These are phyloP conservation scores for Lissonota sp. DNA, from an alignment of 2,888 invertebrate species.

Conservation along the genomic window DNA sequence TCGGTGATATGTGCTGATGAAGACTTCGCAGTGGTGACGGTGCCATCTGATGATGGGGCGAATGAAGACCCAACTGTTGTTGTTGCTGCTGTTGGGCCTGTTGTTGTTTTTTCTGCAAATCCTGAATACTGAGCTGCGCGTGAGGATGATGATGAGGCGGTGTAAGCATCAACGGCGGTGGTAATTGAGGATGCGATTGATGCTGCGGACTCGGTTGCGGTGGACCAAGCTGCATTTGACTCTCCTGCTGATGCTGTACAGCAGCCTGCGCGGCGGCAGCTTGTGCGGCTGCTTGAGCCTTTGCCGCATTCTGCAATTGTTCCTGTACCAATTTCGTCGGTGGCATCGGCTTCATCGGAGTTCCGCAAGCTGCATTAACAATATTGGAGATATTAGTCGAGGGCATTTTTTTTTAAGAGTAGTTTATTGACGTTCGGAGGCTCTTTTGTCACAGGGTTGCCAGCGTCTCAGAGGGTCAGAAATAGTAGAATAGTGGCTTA, in stretches of 20 bases:
- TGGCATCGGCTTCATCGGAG: constrained; percentile 90
- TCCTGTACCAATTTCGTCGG: constrained; percentile 90
- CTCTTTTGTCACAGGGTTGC: constrained; percentile 64
- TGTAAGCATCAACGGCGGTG: constrained; percentile 89
- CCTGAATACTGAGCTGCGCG: constrained; percentile 87
- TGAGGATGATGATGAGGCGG: constrained; percentile 92
- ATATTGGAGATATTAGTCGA: constrained; percentile 26
- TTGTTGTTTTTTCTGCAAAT: constrained; percentile 86
- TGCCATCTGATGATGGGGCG: constrained; percentile 87
- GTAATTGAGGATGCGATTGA: constrained; percentile 81
- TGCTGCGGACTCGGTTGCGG: constrained; percentile 81
- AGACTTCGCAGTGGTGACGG: constrained; percentile 89
- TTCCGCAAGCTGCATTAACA: constrained; percentile 85
- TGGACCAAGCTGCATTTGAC: constrained; percentile 80
- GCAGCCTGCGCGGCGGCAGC: constrained; percentile 76
- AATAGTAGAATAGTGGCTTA: too few relatives aligned
- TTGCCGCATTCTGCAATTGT: constrained; percentile 82
- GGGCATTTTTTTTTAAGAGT: background rate
- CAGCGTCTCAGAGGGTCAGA: too few relatives aligned
- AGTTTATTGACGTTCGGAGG: constrained; percentile 61
- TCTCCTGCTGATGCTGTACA: constrained; percentile 81
- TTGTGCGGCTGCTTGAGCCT: constrained; percentile 81
- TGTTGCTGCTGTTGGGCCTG: constrained; percentile 85
- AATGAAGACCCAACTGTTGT: constrained; percentile 86
- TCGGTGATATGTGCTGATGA: constrained; percentile 95